A percentile compares a stretch with the other conserved stretches of the same genome.
Evolutionary conservation across 2,888 invertebrate species (phyloP).

Genomic region (Neoaliturus tenellus): DNA sequence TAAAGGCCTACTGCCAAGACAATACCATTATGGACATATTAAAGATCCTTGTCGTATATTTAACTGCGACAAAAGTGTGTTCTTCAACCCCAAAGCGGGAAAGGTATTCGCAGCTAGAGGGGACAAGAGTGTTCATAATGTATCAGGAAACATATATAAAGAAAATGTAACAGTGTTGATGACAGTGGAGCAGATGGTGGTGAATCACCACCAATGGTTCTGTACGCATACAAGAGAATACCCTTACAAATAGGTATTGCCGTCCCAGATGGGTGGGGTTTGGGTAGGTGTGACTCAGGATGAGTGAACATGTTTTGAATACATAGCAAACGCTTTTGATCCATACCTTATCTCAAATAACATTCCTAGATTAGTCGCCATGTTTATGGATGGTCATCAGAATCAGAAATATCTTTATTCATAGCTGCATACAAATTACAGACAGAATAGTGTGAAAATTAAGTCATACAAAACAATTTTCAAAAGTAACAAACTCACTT

Average conservation of each 20-base stretch:
- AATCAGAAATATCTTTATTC: too few relatives aligned
- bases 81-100: neutral
- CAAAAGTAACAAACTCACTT: too few relatives aligned
- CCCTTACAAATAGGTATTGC: constrained; percentile 65
- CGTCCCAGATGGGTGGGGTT: constrained; percentile 68
- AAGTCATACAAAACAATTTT: too few relatives aligned
- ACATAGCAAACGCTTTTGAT: constrained; percentile 70
- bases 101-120: neutral
- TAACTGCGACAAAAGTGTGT: neutral
- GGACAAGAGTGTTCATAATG: constrained; percentile 66
- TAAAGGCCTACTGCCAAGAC: neutral
- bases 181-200: constrained; percentile 66
- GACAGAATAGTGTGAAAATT: too few relatives aligned
- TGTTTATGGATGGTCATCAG: constrained; percentile 72
- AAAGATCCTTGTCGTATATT: neutral
- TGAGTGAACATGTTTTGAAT: constrained; percentile 73
- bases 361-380: constrained; percentile 69
- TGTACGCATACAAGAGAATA: constrained; percentile 69
- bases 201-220: constrained; percentile 63
- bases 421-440: too few relatives aligned
- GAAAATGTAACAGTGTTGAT: constrained; percentile 67
- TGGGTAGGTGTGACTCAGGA: constrained; percentile 71
- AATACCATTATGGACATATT: neutral
- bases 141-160: constrained; percentile 65
- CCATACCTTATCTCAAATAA: constrained; percentile 69